Conservation (phyloP, 2,888 invertebrate genomes). For the Linnaemya vulpina region DNA sequence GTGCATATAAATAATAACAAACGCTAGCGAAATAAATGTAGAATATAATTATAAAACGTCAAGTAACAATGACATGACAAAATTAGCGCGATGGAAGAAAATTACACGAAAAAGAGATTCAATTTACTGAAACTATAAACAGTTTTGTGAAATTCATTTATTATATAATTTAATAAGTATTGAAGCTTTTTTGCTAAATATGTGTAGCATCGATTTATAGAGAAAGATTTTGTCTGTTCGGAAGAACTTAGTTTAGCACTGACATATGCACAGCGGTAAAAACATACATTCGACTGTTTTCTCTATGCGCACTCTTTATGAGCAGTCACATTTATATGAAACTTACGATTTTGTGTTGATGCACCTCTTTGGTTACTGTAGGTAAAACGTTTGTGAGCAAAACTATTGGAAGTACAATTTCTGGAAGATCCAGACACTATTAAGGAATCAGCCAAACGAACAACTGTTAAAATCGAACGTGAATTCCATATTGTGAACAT, state of each 20-base stretch:
- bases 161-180: slow-evolving; percentile 57
- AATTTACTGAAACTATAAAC: background rate
- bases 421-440: slow-evolving; percentile 18
- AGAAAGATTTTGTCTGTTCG: background rate
- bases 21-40: background rate
- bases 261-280: too few species aligned
- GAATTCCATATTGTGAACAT: slow-evolving; percentile 80
- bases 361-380: slow-evolving; percentile 35
- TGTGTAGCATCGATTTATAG: background rate
- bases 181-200: background rate
- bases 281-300: too few species aligned
- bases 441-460: slow-evolving; percentile 70
- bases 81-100: background rate
- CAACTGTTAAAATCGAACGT: slow-evolving; percentile 77
- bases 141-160: slow-evolving; percentile 59
- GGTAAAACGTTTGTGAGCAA: slow-evolving; percentile 35
- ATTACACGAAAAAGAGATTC: slow-evolving; percentile 18
- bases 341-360: slow-evolving; percentile 60
- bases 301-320: too few species aligned
- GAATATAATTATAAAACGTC: background rate
- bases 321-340: background rate
- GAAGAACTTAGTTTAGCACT: background rate
- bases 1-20: slow-evolving; percentile 2
- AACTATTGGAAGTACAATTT: slow-evolving; percentile 31
- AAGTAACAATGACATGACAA: slow-evolving; percentile 56